Evolutionary conservation across 2,113 vertebrate genomes (phyloP).

Genomic region (Actenoides hombroni): DNA sequence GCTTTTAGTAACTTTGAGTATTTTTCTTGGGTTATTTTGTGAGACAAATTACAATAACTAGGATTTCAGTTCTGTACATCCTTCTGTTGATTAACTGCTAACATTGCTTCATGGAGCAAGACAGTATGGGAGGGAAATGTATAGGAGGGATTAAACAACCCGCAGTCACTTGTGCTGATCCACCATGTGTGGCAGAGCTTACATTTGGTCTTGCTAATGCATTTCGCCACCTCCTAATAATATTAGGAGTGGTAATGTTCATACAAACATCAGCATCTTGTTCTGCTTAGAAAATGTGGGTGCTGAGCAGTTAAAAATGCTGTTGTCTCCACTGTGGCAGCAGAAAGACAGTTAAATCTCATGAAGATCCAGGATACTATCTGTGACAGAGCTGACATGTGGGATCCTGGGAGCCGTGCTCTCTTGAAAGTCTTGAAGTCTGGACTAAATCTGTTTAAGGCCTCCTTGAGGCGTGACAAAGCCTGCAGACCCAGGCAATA

Average conservation of each 20-base stretch:
- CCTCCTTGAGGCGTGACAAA: neutral
- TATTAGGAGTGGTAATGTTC: neutral
- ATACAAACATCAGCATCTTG: neutral
- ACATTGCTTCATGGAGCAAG: neutral
- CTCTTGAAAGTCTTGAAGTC: neutral
- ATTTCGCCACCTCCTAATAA: neutral
- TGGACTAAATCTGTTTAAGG: neutral
- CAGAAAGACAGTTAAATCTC: neutral
- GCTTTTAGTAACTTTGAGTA: neutral
- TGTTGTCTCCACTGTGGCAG: neutral
- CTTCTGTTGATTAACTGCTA: neutral
- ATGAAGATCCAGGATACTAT: rapidly evolving
- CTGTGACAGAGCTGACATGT: rapidly evolving
- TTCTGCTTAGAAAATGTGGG: neutral
- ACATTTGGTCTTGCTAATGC: neutral
- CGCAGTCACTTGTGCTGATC: neutral
- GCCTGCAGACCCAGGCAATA: neutral
- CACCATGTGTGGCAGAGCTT: neutral
- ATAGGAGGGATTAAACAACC: neutral
- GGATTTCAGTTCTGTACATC: neutral
- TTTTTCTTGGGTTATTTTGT: neutral
- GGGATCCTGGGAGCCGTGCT: neutral
- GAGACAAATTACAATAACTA: neutral
- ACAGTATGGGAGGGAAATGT: neutral
- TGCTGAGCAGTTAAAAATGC: neutral